Base-by-base conservation (phyloP, 1,140 invertebrate species). In the Maconellicoccus hirsutus region DNA sequence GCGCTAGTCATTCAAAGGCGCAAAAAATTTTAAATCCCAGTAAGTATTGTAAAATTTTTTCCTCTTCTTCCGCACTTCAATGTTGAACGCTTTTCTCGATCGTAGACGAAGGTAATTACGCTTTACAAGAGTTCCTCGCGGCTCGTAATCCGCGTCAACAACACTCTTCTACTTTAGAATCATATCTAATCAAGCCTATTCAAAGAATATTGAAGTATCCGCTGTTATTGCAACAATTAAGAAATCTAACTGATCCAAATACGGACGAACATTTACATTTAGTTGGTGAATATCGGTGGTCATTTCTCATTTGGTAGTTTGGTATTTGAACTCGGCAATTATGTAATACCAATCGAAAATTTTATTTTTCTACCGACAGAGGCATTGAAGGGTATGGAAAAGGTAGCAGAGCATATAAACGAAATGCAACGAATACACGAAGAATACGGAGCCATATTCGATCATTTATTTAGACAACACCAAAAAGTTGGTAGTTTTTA, bases 341-440 rank as follows among this genome's bases (percentile, higher is more conserved):
- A 33, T 70, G 25, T 70, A 70, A 27, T 33, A n/a, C 12, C 29
- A 33, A 33, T 33, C 29, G 29, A 33, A 12, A 33, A 33, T 4
- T 69, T 7, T 70, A 33, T 70, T 70, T 33, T 33, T 22, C n/a
- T 71, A 66, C n/a, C n/a, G n/a, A n/a, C 61, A 72, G 72, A 72
- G 39, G 72, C 72, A 21, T 59, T 72, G 7, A 72, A 72, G 78
- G 92, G 92, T 72, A 98, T 99, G 95, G 96, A 98, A 80, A 94
- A 96, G 80, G 95, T 98, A 70, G 96, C 96, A n/a, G 95, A 98
- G 82, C 96, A 98, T 80, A 98, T 99, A 75, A 99, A 98, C 81
- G 96, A 98, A 83, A 98, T 98, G 96, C 96, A 98, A 84, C 87
- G 96, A 83, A 97, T 98, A 77, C 96, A 98, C 80, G 96, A 99